Conservation (phyloP, 2,113 vertebrate genomes). For the Aleadryas rufinucha region DNA sequence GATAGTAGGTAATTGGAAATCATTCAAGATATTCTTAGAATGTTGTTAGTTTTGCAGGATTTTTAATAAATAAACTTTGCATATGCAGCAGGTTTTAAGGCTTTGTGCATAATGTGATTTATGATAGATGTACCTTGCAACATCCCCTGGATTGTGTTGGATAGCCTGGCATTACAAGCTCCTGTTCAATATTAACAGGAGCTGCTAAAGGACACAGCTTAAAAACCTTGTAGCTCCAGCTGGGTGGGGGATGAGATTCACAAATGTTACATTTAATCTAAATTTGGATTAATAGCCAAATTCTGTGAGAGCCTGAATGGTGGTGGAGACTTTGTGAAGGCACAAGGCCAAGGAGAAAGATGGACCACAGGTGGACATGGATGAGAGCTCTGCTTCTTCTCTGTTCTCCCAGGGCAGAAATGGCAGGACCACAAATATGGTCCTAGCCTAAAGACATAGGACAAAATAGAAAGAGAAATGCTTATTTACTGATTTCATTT, state of each 20-base stretch:
- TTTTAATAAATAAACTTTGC: not conserved
- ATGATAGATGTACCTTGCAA: not conserved
- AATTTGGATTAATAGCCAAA: not conserved
- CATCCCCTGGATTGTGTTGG: not conserved
- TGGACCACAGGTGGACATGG: rapidly evolving
- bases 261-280: not conserved
- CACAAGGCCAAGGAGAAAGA: not conserved
- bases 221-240: not conserved
- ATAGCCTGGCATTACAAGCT: not conserved
- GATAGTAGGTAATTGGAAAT: not conserved
- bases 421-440: not conserved
- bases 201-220: not conserved
- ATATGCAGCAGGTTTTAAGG: not conserved
- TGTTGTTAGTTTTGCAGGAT: not conserved
- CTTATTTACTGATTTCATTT: not conserved
- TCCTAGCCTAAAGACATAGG: not conserved
- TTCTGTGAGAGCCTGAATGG: not conserved
- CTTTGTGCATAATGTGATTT: not conserved
- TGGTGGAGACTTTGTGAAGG: not conserved
- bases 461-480: not conserved
- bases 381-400: not conserved
- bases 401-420: not conserved
- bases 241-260: not conserved
- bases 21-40: not conserved
- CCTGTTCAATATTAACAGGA: too few species aligned